These are phyloP conservation scores for Urocolius indicus DNA, from an alignment of 2,113 vertebrate genomes.

Conservation along the genomic window DNA sequence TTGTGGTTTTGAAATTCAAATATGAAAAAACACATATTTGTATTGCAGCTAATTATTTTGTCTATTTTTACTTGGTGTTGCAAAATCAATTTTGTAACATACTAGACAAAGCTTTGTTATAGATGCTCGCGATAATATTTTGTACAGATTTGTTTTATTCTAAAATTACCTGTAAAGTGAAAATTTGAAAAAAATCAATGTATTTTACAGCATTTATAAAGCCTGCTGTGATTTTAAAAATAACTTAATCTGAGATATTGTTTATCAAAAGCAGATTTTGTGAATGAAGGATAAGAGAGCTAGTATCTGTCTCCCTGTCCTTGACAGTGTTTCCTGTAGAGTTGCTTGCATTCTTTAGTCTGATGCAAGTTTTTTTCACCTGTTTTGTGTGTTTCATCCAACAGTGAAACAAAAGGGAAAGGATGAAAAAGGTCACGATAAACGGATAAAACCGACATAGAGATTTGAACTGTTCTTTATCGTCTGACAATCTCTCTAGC, in stretches of 20 bases:
- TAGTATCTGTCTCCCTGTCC: not conserved
- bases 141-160: not conserved
- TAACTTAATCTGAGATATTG: not conserved
- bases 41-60: not conserved
- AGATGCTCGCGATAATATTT: not conserved
- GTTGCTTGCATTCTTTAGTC: conserved; percentile 4
- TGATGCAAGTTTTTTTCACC: not conserved
- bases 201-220: not conserved
- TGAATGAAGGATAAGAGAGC: conserved; percentile 14
- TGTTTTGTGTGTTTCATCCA: not conserved
- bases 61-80: not conserved
- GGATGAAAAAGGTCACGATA: not conserved
- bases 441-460: not conserved
- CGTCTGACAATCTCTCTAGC: not conserved
- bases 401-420: not conserved
- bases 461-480: not conserved
- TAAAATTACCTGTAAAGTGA: not conserved
- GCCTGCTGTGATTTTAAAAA: not conserved
- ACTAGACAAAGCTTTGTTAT: not conserved
- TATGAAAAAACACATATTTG: not conserved
- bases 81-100: not conserved
- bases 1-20: not conserved
- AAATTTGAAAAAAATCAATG: not conserved
- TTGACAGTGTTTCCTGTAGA: not conserved
- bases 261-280: conserved; percentile 10